Evolutionary conservation across 2,113 vertebrate species (phyloP).

Genomic region (Colius striatus): DNA sequence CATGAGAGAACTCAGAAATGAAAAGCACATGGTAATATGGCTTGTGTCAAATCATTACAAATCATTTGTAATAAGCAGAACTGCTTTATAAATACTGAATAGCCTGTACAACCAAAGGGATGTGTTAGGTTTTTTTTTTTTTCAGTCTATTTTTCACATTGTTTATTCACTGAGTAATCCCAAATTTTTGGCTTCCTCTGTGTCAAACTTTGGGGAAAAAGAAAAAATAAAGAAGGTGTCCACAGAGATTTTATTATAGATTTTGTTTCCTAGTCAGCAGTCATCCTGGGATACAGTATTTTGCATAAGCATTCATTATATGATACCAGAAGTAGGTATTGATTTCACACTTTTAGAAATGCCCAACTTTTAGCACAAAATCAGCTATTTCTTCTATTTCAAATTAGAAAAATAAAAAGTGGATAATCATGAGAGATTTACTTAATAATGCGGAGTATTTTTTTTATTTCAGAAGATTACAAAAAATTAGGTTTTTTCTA

Average conservation of each 20-base stretch:
- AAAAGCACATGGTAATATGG: slow-evolving; percentile 7
- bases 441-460: not conserved
- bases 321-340: not conserved
- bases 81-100: not conserved
- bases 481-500: not conserved
- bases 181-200: slow-evolving; percentile 34
- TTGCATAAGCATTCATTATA: slow-evolving; percentile 17
- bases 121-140: not conserved
- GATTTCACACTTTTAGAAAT: not conserved
- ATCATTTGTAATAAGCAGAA: not conserved
- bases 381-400: not conserved
- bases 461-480: not conserved
- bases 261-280: slow-evolving; percentile 53
- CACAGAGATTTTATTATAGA: slow-evolving; percentile 27
- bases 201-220: not conserved
- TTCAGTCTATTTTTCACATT: slow-evolving; percentile 25
- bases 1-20: not conserved
- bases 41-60: slow-evolving; percentile 19
- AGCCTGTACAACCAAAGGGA: not conserved
- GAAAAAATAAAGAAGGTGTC: slow-evolving; percentile 10
- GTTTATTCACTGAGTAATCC: slow-evolving; percentile 42
- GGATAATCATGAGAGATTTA: not conserved
- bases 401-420: not conserved
- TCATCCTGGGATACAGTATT: not conserved
- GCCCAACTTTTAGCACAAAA: not conserved